These are phyloP conservation scores for Hemaris fuciformis DNA, from an alignment of 2,888 invertebrate genomes.

Conservation along the genomic window DNA sequence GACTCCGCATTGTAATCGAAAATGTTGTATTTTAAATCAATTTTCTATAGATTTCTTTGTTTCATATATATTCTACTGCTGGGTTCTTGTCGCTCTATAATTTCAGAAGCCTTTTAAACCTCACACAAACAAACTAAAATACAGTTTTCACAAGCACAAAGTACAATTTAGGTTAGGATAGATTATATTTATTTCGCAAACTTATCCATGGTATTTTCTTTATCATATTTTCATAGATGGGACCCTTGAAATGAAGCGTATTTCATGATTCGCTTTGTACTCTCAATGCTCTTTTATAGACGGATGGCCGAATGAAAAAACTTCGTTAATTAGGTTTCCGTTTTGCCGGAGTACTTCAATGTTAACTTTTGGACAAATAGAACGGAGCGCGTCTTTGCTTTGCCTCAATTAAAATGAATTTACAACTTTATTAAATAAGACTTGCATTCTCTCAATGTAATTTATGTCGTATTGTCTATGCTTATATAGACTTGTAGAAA, in stretches of 20 bases:
- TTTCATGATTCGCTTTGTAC: slow-evolving; percentile 9
- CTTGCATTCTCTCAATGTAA: background rate
- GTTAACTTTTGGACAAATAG: slow-evolving; percentile 18
- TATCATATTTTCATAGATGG: background rate
- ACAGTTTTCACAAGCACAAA: too few relatives aligned
- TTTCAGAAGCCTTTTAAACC: too few relatives aligned
- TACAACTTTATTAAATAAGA: background rate
- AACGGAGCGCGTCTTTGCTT: slow-evolving; percentile 17
- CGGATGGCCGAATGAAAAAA: slow-evolving; percentile 6
- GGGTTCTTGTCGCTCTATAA: too few relatives aligned
- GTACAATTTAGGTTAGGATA: too few relatives aligned
- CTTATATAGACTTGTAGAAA: background rate
- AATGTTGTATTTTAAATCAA: too few relatives aligned
- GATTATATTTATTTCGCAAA: too few relatives aligned
- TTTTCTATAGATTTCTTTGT: too few relatives aligned
- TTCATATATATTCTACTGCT: too few relatives aligned
- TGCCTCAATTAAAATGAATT: slow-evolving; percentile 23
- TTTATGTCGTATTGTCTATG: background rate
- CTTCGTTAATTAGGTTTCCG: slow-evolving; percentile 7
- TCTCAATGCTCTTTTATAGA: slow-evolving; percentile 5
- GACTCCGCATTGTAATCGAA: too few relatives aligned
- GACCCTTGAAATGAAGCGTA: background rate
- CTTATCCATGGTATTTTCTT: too few relatives aligned
- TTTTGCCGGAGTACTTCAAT: background rate
- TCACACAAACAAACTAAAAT: too few relatives aligned